A percentile compares a stretch with the other conserved stretches of the same genome.
Evolutionary conservation across 2,888 invertebrate genomes (phyloP).

Genomic region (Abrostola tripartita): DNA sequence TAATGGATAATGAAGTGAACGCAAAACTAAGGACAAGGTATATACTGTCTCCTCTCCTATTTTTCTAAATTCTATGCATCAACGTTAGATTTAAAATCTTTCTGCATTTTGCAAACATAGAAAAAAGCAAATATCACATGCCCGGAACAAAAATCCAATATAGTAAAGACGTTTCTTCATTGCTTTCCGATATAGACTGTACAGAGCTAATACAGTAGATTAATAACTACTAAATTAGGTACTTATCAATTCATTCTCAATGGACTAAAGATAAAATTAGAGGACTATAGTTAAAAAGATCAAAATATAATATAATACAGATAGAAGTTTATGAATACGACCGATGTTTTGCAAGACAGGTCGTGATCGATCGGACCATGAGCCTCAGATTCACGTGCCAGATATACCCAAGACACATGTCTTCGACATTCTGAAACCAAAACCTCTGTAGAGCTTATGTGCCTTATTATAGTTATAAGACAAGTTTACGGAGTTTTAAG

Average conservation of each 20-base stretch:
- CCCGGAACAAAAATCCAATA: too few relatives aligned
- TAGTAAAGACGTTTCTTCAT: too few relatives aligned
- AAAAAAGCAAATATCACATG: too few relatives aligned
- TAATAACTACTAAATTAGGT: neutral
- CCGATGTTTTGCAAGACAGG: constrained; percentile 60
- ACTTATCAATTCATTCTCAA: constrained; percentile 14
- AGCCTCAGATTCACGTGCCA: constrained; percentile 45
- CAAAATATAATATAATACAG: constrained; percentile 19
- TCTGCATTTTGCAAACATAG: too few relatives aligned
- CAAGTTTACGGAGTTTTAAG: too few relatives aligned
- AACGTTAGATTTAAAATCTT: too few relatives aligned
- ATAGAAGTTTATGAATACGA: constrained; percentile 45
- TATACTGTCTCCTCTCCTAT: too few relatives aligned
- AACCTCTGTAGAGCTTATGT: constrained; percentile 18
- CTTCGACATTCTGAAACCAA: constrained; percentile 32
- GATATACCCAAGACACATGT: constrained; percentile 31
- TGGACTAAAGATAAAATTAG: constrained; percentile 12
- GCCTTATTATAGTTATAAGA: neutral
- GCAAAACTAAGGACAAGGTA: too few relatives aligned
- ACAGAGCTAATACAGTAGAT: neutral
- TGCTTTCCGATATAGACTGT: too few relatives aligned
- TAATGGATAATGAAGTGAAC: too few relatives aligned
- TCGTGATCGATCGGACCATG: constrained; percentile 66
- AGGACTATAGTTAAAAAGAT: constrained; percentile 25
- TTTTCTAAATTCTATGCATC: too few relatives aligned